Base-by-base conservation (phyloP, 2,797 vertebrate genomes). In the Limnodromus scolopaceus region DNA sequence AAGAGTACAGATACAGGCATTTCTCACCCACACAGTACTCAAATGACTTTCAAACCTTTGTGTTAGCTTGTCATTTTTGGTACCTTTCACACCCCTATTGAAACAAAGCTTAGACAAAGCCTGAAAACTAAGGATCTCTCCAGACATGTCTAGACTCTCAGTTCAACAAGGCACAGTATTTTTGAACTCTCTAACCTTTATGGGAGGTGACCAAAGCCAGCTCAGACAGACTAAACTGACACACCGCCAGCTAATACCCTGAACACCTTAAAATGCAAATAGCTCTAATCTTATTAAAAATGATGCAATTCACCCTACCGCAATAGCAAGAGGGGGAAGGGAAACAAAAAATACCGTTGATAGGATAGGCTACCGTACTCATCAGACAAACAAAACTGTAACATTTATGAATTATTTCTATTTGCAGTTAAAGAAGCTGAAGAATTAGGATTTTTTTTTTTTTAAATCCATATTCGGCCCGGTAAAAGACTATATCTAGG, bases 111-210 rank as follows among this genome's bases (percentile, higher is more conserved):
- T 97, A 97, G 95, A 97, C 96, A 97, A 98, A 98, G 91, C 84
- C 82, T 97, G 92, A 96, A 96, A 97, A 95, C 97, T 95, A 97
- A 96, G 97, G 95, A 97, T 94, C 94, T 97, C 96, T 97, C 94
- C 96, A 98, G 98, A 98, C 98, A 97, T 86, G 98, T 98, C 98
- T 98, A 98, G 98, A 98, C 98, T 94, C 95, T 91, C 93, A 93
- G 93, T 96, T 97, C 91, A 97, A 93, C 93, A 74, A 90, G 92
- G 97, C 95, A 98, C 96, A 96, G 57, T 97, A 97, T 97, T 97
- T 95, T 86, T 97, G 95, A 98, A 98, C 98, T 98, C 98, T 97
- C 97, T 96, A 98, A 97, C 97, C 98, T 97, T 89, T 84, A 96
- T 91, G 97, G 97, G 97, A 98, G 97, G 97, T 84, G 97, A 92